phyloP scores from a whole-genome alignment of 2,113 vertebrate genomes.

The Climacteris rufus region DNA sequence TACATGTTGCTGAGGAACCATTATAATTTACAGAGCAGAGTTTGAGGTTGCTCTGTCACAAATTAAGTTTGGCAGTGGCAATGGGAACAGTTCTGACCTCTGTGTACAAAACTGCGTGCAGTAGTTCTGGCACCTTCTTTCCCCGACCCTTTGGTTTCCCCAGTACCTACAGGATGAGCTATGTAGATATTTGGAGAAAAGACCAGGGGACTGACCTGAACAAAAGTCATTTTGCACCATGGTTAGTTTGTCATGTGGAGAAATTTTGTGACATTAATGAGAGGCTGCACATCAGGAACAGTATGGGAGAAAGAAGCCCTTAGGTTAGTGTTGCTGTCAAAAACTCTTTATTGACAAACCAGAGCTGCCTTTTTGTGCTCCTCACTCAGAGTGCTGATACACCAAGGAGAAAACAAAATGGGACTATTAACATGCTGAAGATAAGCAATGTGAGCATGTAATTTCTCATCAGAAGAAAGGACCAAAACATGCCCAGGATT shows the following conservation, averaged over 20 bases:
- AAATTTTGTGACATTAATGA: not conserved
- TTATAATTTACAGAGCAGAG: not conserved
- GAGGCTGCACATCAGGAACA: not conserved
- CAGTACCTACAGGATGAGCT: not conserved
- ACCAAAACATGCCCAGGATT: not conserved
- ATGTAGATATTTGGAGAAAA: not conserved
- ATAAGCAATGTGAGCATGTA: not conserved
- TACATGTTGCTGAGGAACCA: not conserved
- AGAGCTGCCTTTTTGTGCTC: not conserved
- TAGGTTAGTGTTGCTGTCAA: not conserved
- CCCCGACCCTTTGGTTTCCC: not conserved
- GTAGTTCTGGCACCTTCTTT: not conserved
- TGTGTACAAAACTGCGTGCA: not conserved
- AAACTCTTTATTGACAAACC: not conserved
- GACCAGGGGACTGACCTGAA: not conserved
- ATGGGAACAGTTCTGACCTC: not conserved
- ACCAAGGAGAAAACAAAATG: not conserved
- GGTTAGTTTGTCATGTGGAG: not conserved
- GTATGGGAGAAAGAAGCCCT: not conserved
- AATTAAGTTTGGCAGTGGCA: not conserved
- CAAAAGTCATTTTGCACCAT: not conserved
- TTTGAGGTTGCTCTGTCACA: not conserved
- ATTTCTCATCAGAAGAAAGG: not conserved
- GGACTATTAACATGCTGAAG: not conserved
- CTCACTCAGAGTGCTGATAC: not conserved